A percentile compares a stretch with the other conserved stretches of the same genome.
phyloP scores from a whole-genome alignment of 2,113 vertebrate genomes.

The Phasianus colchicus region DNA sequence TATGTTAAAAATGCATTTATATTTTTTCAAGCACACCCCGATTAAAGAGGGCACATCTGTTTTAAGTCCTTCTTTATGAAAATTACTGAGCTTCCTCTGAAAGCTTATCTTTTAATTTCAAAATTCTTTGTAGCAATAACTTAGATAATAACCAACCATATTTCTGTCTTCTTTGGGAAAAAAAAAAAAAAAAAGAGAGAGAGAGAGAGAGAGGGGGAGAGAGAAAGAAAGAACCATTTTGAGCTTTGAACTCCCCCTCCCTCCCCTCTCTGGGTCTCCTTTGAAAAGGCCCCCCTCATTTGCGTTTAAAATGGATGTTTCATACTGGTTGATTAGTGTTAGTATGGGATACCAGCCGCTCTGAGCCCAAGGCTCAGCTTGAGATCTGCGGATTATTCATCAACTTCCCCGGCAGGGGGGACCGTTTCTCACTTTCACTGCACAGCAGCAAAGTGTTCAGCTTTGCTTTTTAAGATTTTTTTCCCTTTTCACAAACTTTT shows the following conservation, averaged over 20 bases:
- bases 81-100: constrained; percentile 75
- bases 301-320: constrained; percentile 82
- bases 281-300: constrained; percentile 82
- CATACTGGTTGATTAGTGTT: constrained; percentile 78
- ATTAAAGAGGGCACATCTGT: constrained; percentile 82
- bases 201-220: not conserved
- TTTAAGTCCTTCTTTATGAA: constrained; percentile 81
- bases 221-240: constrained; percentile 46
- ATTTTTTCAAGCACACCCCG: constrained; percentile 72
- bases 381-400: constrained; percentile 84
- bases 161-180: constrained; percentile 74
- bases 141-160: constrained; percentile 81
- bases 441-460: constrained; percentile 70
- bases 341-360: constrained; percentile 78
- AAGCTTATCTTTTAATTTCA: constrained; percentile 82
- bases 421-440: constrained; percentile 75
- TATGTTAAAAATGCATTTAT: constrained; percentile 74
- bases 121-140: constrained; percentile 82
- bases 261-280: constrained; percentile 62
- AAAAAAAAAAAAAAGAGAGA: not conserved
- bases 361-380: constrained; percentile 79
- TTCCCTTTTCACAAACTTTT: not conserved
- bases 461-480: constrained; percentile 66
- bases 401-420: constrained; percentile 85
- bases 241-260: constrained; percentile 80